phyloP scores from a whole-genome alignment of 2,888 invertebrate species.

The Pogonocherus hispidulus region DNA sequence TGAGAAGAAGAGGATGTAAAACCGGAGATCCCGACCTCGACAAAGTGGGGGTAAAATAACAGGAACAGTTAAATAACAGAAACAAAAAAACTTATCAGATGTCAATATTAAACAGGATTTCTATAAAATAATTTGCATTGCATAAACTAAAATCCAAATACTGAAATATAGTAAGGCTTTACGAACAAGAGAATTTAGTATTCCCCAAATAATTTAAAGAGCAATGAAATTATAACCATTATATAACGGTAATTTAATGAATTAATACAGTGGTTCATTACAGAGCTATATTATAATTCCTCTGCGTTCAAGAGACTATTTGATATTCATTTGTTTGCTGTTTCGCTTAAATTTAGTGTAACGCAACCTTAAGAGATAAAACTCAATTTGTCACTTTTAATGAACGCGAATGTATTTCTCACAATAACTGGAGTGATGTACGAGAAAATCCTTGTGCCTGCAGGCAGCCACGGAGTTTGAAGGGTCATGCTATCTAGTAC shows the following conservation, averaged over 20 bases:
- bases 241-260: slow-evolving; percentile 1
- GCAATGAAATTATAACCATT: background rate
- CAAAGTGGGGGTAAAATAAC: too few relatives aligned
- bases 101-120: too few relatives aligned
- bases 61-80: too few relatives aligned
- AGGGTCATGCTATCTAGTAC: slow-evolving; percentile 48
- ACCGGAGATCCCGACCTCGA: too few relatives aligned
- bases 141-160: too few relatives aligned
- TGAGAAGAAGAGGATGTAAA: too few relatives aligned
- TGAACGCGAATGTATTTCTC: slow-evolving; percentile 42
- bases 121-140: too few relatives aligned
- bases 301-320: slow-evolving; percentile 6
- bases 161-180: background rate
- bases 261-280: slow-evolving; percentile 1
- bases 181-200: background rate
- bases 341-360: slow-evolving; percentile 33
- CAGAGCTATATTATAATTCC: background rate
- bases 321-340: slow-evolving; percentile 1
- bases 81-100: too few relatives aligned
- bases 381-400: slow-evolving; percentile 45
- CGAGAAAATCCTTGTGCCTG: slow-evolving; percentile 37
- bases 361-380: slow-evolving; percentile 31
- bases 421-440: slow-evolving; percentile 25
- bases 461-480: slow-evolving; percentile 39
- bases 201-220: slow-evolving; percentile 1